Percentiles rank a stretch among this genome's conserved stretches.
phyloP scores from a whole-genome alignment of 2,888 invertebrate species.

The Poecilus cupreus region DNA sequence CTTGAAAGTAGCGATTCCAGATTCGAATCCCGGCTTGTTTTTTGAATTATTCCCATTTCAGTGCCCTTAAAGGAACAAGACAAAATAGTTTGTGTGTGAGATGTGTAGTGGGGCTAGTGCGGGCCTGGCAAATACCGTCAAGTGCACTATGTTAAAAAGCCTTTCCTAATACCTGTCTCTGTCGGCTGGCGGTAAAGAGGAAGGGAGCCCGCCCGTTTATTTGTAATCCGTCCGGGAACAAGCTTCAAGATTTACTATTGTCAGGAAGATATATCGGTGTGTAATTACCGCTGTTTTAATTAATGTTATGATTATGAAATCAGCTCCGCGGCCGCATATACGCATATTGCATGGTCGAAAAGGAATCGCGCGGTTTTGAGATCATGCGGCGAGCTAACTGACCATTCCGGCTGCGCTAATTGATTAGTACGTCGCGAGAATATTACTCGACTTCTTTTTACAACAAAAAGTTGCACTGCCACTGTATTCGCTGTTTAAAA shows the following conservation, averaged over 20 bases:
- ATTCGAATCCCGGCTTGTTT: too few species aligned
- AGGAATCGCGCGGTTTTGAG: too few species aligned
- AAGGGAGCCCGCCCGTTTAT: constrained; percentile 49
- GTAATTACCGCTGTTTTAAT: constrained; percentile 58
- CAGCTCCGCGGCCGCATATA: neutral
- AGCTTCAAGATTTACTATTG: constrained; percentile 58
- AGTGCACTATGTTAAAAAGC: constrained; percentile 68
- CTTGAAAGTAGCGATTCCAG: too few species aligned
- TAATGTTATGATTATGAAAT: constrained; percentile 58
- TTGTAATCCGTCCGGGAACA: constrained; percentile 56
- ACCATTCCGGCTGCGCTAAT: neutral
- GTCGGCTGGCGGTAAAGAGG: constrained; percentile 56
- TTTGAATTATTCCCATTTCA: too few species aligned
- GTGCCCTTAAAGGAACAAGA: too few species aligned
- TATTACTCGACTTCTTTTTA: neutral
- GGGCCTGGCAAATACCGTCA: constrained; percentile 61
- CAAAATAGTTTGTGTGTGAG: too few species aligned
- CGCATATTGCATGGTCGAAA: neutral
- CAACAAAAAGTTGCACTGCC: neutral
- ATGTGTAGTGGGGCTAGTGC: constrained; percentile 63
- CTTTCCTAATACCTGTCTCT: constrained; percentile 72
- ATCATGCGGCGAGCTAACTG: neutral
- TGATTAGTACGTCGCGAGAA: neutral
- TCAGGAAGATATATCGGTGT: constrained; percentile 54
- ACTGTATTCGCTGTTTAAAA: neutral